Base-by-base conservation (phyloP, 2,797 vertebrate species). In the Nyctibius grandis region DNA sequence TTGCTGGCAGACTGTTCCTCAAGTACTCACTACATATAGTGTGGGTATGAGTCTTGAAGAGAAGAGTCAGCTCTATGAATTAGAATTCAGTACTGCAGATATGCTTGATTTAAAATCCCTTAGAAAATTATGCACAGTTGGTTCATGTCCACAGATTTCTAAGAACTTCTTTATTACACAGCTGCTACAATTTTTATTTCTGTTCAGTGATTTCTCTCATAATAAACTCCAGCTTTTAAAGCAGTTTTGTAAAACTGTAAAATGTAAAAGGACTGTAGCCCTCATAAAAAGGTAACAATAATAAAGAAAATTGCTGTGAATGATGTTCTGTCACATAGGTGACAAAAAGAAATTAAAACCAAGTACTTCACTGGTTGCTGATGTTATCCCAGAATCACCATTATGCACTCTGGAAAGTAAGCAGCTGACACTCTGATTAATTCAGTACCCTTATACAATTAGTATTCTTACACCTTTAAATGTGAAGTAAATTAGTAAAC, bases 151-250 rank as follows among this genome's bases (percentile, higher is more conserved):
- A 76, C 65, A 56, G 65, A 88, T 94, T 97, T 97, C 86, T 75
- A 95, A 94, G 78, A 91, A 93, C 25, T 92, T 93, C 44, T 91
- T 96, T 97, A 88, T 97, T 96, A 87, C 81, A 75, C 50, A 93
- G 69, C 77, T 96, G 91, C 80, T 97, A 89, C 63, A 78, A 83
- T 86, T 89, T 96, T 83, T 79, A 77, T 91, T 85, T 91, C 61
- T 45, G 82, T 89, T 94, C 44, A 91, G 13, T 90, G 16, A 77
- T 88, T 97, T 93, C 16, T 72, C 91, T 77, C 44, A 89, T 88
- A 93, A 82, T 97, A 95, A 95, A 89, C 45, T 93, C 91, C 95
- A 88, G 70, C 64, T 97, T 97, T 95, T 74, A 69, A 89, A 59
- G 44, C 33, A 92, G 63, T 95, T 96, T 93, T 15, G 56, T 85